These are phyloP conservation scores for Lepetodrilus schrolli DNA, from an alignment of 2,888 invertebrate species.

Conservation along the genomic window DNA sequence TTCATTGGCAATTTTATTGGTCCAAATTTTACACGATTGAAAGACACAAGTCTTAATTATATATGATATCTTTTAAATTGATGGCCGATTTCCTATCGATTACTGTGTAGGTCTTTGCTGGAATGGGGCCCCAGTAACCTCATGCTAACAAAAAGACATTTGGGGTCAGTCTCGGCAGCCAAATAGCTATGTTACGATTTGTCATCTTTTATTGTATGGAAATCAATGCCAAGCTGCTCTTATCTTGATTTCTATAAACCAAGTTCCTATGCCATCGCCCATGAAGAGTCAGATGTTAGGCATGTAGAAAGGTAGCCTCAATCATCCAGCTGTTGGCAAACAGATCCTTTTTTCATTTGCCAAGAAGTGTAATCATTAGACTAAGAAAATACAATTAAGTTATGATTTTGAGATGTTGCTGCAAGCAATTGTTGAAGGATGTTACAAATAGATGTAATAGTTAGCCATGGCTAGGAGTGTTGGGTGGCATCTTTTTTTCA, in stretches of 20 bases:
- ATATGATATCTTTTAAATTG: conserved; percentile 30
- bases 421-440: background rate
- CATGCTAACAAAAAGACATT: background rate
- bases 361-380: background rate
- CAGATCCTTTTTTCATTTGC: background rate
- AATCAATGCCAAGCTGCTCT: conserved; percentile 29
- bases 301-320: background rate
- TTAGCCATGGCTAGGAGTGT: background rate
- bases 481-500: background rate
- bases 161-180: background rate
- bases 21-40: conserved; percentile 8
- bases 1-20: background rate
- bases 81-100: conserved; percentile 23
- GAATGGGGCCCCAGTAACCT: background rate
- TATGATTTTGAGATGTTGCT: conserved; percentile 20
- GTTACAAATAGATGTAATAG: conserved; percentile 25
- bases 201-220: conserved; percentile 17
- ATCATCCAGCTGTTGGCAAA: conserved; percentile 10
- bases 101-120: background rate
- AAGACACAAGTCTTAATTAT: conserved; percentile 26
- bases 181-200: conserved; percentile 23
- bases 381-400: conserved; percentile 16
- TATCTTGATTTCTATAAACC: conserved; percentile 18
- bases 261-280: conserved; percentile 9
- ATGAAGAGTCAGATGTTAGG: background rate